phyloP scores from a whole-genome alignment of 2,888 invertebrate genomes.

The Catocala fraxini region DNA sequence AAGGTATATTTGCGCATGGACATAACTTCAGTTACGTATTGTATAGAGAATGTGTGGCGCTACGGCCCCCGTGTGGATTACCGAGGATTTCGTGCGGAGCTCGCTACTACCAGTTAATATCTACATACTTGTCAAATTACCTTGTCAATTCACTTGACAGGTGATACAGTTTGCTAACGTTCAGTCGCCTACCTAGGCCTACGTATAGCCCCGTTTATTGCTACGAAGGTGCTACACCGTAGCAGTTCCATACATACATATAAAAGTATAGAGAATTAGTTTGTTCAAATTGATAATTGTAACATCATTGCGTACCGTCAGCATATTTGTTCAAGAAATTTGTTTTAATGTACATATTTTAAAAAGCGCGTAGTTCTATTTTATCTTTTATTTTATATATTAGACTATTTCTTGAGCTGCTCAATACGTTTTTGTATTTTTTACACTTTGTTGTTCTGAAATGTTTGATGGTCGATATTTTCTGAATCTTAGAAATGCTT shows the following conservation, averaged over 20 bases:
- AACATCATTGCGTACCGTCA: too few species aligned
- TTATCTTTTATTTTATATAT: too few species aligned
- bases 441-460: too few species aligned
- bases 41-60: slow-evolving; percentile 68
- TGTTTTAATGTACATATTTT: too few species aligned
- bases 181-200: slow-evolving; percentile 24
- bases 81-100: slow-evolving; percentile 41
- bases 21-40: too few species aligned
- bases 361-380: too few species aligned
- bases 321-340: too few species aligned
- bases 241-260: slow-evolving; percentile 21
- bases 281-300: background rate
- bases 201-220: slow-evolving; percentile 30
- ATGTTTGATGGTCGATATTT: too few species aligned
- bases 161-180: slow-evolving; percentile 30
- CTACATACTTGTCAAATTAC: slow-evolving; percentile 52
- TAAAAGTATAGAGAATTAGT: background rate
- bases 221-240: slow-evolving; percentile 51
- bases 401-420: too few species aligned
- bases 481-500: too few species aligned
- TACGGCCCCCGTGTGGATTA: slow-evolving; percentile 58
- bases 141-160: slow-evolving; percentile 49
- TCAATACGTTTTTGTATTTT: too few species aligned
- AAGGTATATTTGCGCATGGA: too few species aligned
- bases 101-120: slow-evolving; percentile 44